A percentile compares a stretch with the other conserved stretches of the same genome.
Conservation (phyloP, 2,113 vertebrate species). For the Martes martes region DNA sequence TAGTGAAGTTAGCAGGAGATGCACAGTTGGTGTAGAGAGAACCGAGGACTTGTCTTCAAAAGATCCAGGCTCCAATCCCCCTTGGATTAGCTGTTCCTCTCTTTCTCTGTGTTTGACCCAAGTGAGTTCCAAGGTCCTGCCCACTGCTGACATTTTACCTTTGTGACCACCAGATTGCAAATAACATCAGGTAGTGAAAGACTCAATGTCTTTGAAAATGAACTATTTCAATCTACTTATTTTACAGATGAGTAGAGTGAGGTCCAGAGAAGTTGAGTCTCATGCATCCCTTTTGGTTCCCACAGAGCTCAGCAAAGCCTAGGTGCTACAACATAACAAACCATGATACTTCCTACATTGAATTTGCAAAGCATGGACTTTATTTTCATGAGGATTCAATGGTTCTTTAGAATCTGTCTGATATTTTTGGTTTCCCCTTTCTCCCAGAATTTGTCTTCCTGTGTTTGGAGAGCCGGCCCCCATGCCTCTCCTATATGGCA, state of each 20-base stretch:
- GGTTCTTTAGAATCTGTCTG: not conserved
- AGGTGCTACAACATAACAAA: not conserved
- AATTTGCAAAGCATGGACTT: not conserved
- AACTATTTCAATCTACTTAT: not conserved
- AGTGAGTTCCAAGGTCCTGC: not conserved
- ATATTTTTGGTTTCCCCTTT: not conserved
- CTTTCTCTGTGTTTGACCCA: not conserved
- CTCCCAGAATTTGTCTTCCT: not conserved
- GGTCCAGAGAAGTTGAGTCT: not conserved
- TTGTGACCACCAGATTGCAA: not conserved
- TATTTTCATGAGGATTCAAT: not conserved
- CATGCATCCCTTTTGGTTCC: not conserved
- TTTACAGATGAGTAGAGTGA: not conserved
- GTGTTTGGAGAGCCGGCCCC: not conserved
- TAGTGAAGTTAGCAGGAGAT: not conserved
- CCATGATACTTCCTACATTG: not conserved
- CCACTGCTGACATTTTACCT: not conserved
- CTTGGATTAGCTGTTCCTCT: not conserved
- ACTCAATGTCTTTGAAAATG: not conserved
- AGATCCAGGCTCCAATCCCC: not conserved
- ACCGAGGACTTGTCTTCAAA: fast-evolving
- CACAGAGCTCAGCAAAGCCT: not conserved
- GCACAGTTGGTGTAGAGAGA: not conserved
- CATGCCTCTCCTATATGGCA: not conserved
- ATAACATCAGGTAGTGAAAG: not conserved